These are phyloP conservation scores for Siniperca obscura DNA, from an alignment of 2,797 vertebrate genomes.

Conservation along the genomic window DNA sequence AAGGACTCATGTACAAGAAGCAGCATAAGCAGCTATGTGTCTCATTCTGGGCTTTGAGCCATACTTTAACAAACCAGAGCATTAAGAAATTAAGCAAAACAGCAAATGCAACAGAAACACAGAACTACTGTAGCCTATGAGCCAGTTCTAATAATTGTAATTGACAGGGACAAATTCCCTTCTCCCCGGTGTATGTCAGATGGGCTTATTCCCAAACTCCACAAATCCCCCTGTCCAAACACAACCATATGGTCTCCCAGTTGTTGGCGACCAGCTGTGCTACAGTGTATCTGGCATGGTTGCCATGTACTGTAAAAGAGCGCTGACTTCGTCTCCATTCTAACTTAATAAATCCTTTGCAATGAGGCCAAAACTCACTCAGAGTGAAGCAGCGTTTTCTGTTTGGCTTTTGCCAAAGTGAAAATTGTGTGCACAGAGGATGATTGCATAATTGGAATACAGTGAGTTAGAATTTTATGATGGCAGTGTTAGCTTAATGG, in stretches of 20 bases:
- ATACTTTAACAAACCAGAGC: conserved; percentile 59
- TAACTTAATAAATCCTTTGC: conserved; percentile 68
- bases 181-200: conserved; percentile 75
- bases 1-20: conserved; percentile 35
- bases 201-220: conserved; percentile 82
- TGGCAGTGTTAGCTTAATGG: conserved; percentile 28
- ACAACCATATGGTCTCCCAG: conserved; percentile 84
- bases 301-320: conserved; percentile 52
- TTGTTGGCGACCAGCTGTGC: conserved; percentile 83
- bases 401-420: conserved; percentile 49
- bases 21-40: conserved; percentile 35
- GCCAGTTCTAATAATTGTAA: conserved; percentile 76
- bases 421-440: conserved; percentile 27
- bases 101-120: conserved; percentile 53
- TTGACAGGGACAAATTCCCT: conserved; percentile 80
- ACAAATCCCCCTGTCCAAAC: conserved; percentile 85
- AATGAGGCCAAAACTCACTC: conserved; percentile 61
- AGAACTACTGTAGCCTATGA: conserved; percentile 54
- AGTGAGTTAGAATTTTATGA: conserved; percentile 45
- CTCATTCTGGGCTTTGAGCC: conserved; percentile 53
- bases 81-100: conserved; percentile 67
- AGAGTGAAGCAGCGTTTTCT: conserved; percentile 40
- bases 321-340: conserved; percentile 47
- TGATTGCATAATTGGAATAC: conserved; percentile 45
- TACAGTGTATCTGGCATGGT: conserved; percentile 65